Evolutionary conservation across 1,140 invertebrate species (phyloP).

Genomic region (Eriocheir sinensis): DNA sequence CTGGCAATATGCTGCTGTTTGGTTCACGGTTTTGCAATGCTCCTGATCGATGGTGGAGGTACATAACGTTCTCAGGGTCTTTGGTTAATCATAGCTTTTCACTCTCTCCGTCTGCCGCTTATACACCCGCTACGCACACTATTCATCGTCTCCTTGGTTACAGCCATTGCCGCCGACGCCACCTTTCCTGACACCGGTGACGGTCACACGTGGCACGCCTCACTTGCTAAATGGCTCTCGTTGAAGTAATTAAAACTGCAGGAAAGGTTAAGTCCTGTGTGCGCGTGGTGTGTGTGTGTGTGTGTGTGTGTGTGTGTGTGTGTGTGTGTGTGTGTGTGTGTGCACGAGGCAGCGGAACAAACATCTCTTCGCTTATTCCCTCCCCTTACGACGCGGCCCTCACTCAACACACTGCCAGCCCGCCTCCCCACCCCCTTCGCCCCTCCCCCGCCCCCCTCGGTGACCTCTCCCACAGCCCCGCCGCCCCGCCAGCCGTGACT

Average conservation of each 20-base stretch:
- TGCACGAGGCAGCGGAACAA: not conserved
- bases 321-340: too few relatives aligned
- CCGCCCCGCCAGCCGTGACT: not conserved
- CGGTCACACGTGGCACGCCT: not conserved
- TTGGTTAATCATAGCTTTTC: not conserved
- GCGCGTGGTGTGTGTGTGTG: too few relatives aligned
- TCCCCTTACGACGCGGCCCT: too few relatives aligned
- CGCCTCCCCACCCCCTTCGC: not conserved
- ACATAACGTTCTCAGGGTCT: not conserved
- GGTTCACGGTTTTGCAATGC: not conserved
- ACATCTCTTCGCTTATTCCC: not conserved
- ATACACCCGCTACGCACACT: too few relatives aligned
- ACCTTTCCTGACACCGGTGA: not conserved
- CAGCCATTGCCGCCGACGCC: not conserved
- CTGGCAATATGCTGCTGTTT: not conserved
- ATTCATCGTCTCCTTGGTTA: not conserved
- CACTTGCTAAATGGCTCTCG: not conserved
- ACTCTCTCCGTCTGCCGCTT: too few relatives aligned
- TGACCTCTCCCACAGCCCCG: slow-evolving; percentile 5
- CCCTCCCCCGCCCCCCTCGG: not conserved
- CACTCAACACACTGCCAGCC: not conserved
- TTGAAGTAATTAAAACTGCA: not conserved
- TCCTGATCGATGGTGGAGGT: not conserved
- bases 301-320: too few relatives aligned
- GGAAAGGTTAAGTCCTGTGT: not conserved